phyloP scores from a whole-genome alignment of 2,797 vertebrate genomes.

The Halcyon badia region DNA sequence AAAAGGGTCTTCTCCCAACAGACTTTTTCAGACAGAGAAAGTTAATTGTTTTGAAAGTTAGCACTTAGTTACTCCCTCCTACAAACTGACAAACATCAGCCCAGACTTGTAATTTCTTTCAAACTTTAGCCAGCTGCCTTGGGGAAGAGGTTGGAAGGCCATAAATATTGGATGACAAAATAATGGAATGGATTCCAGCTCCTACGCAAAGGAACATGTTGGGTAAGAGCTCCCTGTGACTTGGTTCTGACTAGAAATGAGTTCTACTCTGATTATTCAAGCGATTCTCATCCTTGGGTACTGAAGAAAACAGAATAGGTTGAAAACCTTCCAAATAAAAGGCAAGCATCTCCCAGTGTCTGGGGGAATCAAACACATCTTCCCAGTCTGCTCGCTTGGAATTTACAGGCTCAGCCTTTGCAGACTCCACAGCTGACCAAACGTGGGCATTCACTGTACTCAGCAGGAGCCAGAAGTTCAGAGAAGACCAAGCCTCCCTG shows the following conservation, averaged over 20 bases:
- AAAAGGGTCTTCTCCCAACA: conserved; percentile 5
- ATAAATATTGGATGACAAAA: conserved; percentile 53
- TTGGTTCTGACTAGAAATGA: background rate
- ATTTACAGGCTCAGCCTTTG: background rate
- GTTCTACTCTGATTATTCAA: background rate
- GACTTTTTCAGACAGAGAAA: background rate
- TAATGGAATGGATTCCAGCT: conserved; percentile 1
- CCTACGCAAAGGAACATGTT: conserved; percentile 26
- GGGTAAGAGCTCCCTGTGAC: conserved; percentile 16
- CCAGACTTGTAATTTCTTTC: conserved; percentile 52
- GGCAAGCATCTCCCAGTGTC: background rate
- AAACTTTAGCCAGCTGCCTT: conserved; percentile 25
- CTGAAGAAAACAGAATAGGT: background rate
- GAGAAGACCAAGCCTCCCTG: background rate
- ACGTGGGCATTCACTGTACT: background rate
- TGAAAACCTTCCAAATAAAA: background rate
- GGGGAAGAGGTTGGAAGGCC: conserved; percentile 22
- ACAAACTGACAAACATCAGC: conserved; percentile 45
- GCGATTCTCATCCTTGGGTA: background rate
- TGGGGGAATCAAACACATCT: background rate
- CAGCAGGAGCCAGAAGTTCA: background rate
- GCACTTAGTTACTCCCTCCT: conserved; percentile 42
- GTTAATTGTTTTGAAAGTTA: conserved; percentile 24
- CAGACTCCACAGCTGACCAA: background rate
- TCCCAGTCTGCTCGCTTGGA: background rate